A percentile compares a stretch with the other conserved stretches of the same genome.
Evolutionary conservation across 1,140 invertebrate genomes (phyloP).

Genomic region (Calliphora vicina): DNA sequence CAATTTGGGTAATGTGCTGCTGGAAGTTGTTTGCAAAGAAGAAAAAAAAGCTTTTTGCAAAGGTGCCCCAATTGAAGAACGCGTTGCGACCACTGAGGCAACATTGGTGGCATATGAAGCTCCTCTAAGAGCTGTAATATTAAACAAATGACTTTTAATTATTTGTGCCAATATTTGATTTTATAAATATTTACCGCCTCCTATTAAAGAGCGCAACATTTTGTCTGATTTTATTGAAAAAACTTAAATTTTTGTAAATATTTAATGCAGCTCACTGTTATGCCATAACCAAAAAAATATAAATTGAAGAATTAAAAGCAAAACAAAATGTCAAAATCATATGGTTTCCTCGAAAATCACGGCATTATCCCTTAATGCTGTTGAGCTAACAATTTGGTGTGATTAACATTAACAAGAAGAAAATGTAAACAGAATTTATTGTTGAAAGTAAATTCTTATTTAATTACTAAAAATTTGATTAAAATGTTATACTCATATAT

Average conservation of each 20-base stretch:
- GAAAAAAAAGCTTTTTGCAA: constrained; percentile 17
- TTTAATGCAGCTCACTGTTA: background rate
- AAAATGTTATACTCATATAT: no score
- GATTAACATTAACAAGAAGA: background rate
- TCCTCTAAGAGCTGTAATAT: background rate
- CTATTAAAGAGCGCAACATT: constrained; percentile 35
- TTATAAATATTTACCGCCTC: constrained; percentile 20
- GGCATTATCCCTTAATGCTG: no score
- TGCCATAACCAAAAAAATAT: constrained; percentile 36
- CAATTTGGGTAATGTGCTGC: background rate
- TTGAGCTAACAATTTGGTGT: no score
- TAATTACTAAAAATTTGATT: no score
- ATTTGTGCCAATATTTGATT: background rate
- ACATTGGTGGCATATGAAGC: background rate
- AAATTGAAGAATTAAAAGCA: background rate
- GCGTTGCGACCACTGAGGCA: no score
- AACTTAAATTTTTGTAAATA: background rate
- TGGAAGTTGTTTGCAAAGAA: background rate
- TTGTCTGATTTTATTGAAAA: constrained; percentile 14
- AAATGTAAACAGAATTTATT: no score
- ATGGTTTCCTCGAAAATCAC: constrained; percentile 21
- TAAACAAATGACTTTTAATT: background rate
- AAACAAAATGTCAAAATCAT: constrained; percentile 37
- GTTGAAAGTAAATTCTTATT: no score
- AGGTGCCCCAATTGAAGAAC: background rate